Percentiles rank a stretch among this genome's conserved stretches.
These are phyloP conservation scores for Mesoclemmys tuberculata DNA, from an alignment of 2,113 vertebrate genomes.

Conservation along the genomic window DNA sequence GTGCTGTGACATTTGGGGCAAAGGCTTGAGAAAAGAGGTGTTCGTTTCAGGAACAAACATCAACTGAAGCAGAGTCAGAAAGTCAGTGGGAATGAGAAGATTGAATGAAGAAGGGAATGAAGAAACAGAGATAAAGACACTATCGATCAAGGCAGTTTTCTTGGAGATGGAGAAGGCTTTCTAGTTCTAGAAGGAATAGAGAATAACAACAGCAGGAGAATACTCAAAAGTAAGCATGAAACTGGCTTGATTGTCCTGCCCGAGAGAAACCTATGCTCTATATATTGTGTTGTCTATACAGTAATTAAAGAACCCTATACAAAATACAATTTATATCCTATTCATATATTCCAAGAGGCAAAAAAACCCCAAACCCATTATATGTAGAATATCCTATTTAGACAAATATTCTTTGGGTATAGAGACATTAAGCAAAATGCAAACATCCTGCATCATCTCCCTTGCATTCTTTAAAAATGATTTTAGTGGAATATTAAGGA, in stretches of 20 bases:
- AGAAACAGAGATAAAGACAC: not conserved
- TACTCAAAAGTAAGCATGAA: not conserved
- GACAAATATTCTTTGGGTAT: not conserved
- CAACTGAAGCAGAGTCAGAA: too few relatives aligned
- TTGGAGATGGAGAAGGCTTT: not conserved
- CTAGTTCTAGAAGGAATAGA: not conserved
- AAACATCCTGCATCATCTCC: rapidly evolving
- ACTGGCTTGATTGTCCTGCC: not conserved
- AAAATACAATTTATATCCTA: not conserved
- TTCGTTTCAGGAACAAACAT: too few relatives aligned
- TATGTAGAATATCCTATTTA: not conserved
- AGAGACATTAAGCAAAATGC: not conserved
- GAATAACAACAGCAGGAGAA: not conserved
- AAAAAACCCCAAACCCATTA: not conserved
- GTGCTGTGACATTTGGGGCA: too few relatives aligned
- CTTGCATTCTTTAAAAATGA: not conserved
- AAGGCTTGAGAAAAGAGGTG: too few relatives aligned
- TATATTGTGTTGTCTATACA: not conserved
- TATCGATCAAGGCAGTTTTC: not conserved
- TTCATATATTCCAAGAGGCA: not conserved
- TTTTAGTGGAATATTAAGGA: not conserved
- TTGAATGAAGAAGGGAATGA: not conserved
- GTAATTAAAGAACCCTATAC: not conserved
- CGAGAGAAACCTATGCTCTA: not conserved
- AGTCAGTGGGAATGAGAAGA: not conserved